Evolutionary conservation across 2,797 vertebrate genomes (phyloP).

Genomic region (Tadarida brasiliensis): DNA sequence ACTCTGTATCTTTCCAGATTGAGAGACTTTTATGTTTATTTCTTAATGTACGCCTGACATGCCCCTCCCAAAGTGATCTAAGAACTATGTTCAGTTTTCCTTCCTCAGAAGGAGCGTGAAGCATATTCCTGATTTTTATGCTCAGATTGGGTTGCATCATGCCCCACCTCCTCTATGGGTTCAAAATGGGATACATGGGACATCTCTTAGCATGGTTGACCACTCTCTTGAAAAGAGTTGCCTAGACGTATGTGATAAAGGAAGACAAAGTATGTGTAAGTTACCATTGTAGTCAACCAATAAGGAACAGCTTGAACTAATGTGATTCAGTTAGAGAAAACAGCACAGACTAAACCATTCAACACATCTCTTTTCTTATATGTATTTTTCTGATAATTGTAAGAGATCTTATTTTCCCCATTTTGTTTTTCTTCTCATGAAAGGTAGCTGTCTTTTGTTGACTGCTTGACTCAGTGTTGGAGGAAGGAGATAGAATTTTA

Average conservation of each 20-base stretch:
- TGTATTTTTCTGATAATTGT: not conserved
- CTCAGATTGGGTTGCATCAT: not conserved
- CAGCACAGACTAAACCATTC: not conserved
- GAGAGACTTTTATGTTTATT: not conserved
- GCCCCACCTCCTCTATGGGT: not conserved
- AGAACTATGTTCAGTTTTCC: not conserved
- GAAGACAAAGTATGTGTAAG: not conserved
- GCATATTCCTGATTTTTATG: not conserved
- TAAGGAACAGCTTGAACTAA: not conserved
- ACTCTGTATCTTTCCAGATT: not conserved
- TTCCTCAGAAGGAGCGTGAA: not conserved
- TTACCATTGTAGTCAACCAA: not conserved
- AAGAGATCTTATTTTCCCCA: not conserved
- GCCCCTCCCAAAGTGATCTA: not conserved
- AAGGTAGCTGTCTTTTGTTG: not conserved
- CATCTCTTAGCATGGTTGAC: not conserved
- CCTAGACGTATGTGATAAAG: not conserved
- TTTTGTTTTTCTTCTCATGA: not conserved
- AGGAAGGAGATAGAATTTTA: constrained; percentile 23
- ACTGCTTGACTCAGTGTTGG: not conserved
- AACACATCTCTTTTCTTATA: not conserved
- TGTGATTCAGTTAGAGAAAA: not conserved
- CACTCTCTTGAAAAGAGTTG: not conserved
- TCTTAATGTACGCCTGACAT: not conserved
- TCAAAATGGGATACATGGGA: not conserved